Percentiles rank a stretch among this genome's conserved stretches.
These are phyloP conservation scores for Drosophila willistoni DNA, from an alignment of 1,140 invertebrate genomes.

Conservation along the genomic window DNA sequence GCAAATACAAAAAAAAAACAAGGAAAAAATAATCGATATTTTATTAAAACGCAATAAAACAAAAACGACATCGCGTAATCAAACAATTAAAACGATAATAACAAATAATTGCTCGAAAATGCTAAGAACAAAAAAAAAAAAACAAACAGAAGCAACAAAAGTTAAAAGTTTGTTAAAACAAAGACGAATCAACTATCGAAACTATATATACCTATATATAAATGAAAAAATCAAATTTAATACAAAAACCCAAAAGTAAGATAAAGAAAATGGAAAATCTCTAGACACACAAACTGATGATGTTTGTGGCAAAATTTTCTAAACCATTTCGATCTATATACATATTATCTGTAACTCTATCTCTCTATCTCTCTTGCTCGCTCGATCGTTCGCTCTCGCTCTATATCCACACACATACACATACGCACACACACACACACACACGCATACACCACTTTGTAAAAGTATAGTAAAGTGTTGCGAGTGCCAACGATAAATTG, in stretches of 20 bases:
- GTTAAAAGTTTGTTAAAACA: not conserved
- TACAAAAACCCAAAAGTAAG: conserved; percentile 58
- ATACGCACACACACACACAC: conserved; percentile 18
- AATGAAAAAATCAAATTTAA: conserved; percentile 68
- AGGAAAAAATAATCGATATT: conserved; percentile 72
- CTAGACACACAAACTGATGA: too few relatives aligned
- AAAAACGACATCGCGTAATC: conserved; percentile 45
- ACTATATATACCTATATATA: not conserved
- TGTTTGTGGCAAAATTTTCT: conserved; percentile 16
- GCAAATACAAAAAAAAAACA: conserved; percentile 52
- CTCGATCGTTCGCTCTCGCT: conserved; percentile 32
- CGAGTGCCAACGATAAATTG: conserved; percentile 48
- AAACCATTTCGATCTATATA: conserved; percentile 6
- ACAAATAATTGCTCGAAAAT: conserved; percentile 73
- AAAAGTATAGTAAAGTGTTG: conserved; percentile 81
- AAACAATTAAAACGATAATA: conserved; percentile 49
- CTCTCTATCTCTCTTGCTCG: conserved; percentile 29
- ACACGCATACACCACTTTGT: conserved; percentile 49
- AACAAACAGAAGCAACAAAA: conserved; percentile 28
- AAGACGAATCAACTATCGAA: not conserved
- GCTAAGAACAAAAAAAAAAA: conserved; percentile 30
- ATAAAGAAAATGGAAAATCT: conserved; percentile 52
- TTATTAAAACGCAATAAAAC: conserved; percentile 60
- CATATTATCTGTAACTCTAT: conserved; percentile 27
- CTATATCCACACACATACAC: conserved; percentile 33